phyloP scores from a whole-genome alignment of 2,113 vertebrate genomes.

The Coregonus clupeaformis region DNA sequence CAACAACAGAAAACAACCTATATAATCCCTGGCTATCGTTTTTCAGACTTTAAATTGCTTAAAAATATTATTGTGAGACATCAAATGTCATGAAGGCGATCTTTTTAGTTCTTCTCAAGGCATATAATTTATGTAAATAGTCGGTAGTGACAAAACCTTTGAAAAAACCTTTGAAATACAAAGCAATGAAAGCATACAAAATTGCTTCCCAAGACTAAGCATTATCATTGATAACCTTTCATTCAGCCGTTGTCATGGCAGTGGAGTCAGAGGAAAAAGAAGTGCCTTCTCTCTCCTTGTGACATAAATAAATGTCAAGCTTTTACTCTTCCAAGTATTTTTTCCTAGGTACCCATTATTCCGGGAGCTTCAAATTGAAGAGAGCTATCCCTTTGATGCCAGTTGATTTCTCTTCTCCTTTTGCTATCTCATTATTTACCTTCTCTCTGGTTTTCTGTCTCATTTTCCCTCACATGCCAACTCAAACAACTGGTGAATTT shows the following conservation, averaged over 20 bases:
- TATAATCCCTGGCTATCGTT: conserved; percentile 55
- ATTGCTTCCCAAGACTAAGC: conserved; percentile 13
- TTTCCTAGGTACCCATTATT: conserved; percentile 17
- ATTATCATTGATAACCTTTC: conserved; percentile 33
- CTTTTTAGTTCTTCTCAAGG: conserved; percentile 25
- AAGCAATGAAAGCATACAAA: conserved; percentile 27
- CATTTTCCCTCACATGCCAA: too few relatives aligned
- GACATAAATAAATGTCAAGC: conserved; percentile 28
- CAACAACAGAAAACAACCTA: conserved; percentile 52
- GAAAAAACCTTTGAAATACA: not conserved
- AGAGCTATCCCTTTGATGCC: conserved; percentile 7
- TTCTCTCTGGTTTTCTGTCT: not conserved
- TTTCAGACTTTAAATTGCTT: conserved; percentile 45
- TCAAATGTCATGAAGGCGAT: conserved; percentile 13
- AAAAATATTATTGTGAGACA: conserved; percentile 21
- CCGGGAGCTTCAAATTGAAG: conserved; percentile 21
- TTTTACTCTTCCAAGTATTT: conserved; percentile 14
- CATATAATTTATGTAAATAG: not conserved
- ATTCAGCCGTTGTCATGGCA: conserved; percentile 10
- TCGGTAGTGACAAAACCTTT: conserved; percentile 13
- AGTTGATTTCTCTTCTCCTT: conserved; percentile 15
- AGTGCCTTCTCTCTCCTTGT: not conserved
- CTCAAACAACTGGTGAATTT: too few relatives aligned
- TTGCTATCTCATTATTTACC: conserved; percentile 26
- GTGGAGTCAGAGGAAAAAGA: not conserved